Conservation (phyloP, 2,113 vertebrate species). For the Barnardius zonarius region DNA sequence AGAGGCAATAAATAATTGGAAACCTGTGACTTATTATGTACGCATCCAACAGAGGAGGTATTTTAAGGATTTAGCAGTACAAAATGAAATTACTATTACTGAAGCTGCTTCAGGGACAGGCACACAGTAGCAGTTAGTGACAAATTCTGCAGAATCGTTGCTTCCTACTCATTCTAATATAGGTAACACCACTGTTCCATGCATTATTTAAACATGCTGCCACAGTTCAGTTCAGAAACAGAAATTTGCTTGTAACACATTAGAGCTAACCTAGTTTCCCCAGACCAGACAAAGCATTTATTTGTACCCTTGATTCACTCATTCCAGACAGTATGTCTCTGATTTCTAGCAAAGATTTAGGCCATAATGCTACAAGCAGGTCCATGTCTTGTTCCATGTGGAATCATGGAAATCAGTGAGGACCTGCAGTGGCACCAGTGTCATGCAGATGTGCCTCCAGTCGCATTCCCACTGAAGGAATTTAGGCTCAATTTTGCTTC, state of each 20-base stretch:
- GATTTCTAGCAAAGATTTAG: not conserved
- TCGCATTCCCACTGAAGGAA: not conserved
- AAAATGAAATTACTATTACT: not conserved
- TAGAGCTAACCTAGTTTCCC: not conserved
- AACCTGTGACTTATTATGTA: not conserved
- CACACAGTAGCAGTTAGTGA: not conserved
- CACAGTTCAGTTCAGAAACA: not conserved
- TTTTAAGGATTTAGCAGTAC: not conserved
- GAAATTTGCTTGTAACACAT: not conserved
- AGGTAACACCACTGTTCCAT: not conserved
- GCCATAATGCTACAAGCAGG: not conserved
- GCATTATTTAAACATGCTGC: not conserved
- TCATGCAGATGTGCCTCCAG: not conserved
- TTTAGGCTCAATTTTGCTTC: not conserved
- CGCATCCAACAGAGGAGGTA: not conserved
- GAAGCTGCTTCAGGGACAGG: not conserved
- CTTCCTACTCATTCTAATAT: not conserved
- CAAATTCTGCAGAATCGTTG: not conserved
- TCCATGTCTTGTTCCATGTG: not conserved
- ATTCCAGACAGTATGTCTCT: not conserved
- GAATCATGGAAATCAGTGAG: not conserved
- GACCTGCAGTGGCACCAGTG: not conserved
- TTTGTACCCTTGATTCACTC: not conserved
- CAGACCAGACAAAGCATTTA: not conserved
- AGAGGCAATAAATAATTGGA: conserved; percentile 26